Base-by-base conservation (phyloP, 2,888 invertebrate species). In the Zaprionus lineosus region DNA sequence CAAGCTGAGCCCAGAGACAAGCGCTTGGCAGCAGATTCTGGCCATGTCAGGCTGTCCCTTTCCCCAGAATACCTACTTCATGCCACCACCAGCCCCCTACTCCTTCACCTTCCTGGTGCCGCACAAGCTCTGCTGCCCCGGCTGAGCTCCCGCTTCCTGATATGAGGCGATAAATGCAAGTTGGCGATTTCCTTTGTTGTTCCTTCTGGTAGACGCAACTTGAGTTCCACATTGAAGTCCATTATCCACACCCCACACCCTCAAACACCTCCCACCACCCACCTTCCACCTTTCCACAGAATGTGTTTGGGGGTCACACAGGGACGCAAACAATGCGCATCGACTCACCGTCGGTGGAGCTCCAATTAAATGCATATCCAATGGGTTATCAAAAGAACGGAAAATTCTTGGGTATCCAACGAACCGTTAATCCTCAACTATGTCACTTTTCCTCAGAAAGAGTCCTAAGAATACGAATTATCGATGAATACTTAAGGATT, bases 131-230 rank as follows among this genome's bases (percentile, higher is more conserved):
- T 14, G 1, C 1, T 8, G 3, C 7, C 1, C 12, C 12, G 19
- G 5, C 9, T 21, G 4, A n/a, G n/a, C n/a, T n/a, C 15, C 12
- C 15, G 0, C 3, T 1, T 2, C 26, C 34, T 14, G 18, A 36
- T 56, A 55, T 70, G 63, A 56, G 70, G 61, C 77, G 70, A 61
- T 74, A 78, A 78, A 68, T 84, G 84, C 78, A 84, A 78, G 78
- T 65, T 81, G 77, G 78, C 82, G 78, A 81, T 77, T 79, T 75
- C 71, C 76, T 81, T 76, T 76, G 82, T 76, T 74, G 67, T 70
- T 66, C 44, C 31, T 34, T 47, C 31, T 26, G 39, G 46, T 33
- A 48, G 51, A 56, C 51, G 51, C 47, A 61, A 61, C 51, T 66
- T 31, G 21, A 43, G 29, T 41, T 67, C 40, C 36, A 39, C 44